phyloP scores from a whole-genome alignment of 2,797 vertebrate genomes.

The Furcifer pardalis region DNA sequence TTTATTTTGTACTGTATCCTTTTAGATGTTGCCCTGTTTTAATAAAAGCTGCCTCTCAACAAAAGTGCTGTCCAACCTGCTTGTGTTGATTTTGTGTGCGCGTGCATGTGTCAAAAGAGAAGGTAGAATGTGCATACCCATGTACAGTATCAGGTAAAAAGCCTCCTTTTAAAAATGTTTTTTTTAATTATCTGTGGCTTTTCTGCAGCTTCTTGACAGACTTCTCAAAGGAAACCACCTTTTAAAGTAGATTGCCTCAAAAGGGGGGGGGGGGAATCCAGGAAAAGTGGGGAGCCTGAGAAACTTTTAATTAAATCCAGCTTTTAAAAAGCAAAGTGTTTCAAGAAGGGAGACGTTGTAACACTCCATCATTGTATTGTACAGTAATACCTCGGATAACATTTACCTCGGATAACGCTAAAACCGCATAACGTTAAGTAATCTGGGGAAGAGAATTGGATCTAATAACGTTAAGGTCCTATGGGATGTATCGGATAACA shows the following conservation, averaged over 20 bases:
- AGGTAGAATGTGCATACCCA: not conserved
- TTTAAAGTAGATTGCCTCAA: not conserved
- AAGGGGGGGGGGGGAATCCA: not conserved
- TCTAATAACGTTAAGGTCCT: no score
- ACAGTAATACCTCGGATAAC: no score
- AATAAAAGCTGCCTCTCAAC: slow-evolving; percentile 90
- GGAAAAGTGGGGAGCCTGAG: not conserved
- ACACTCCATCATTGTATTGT: no score
- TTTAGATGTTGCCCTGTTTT: slow-evolving; percentile 90
- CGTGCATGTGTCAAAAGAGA: not conserved
- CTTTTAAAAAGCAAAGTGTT: not conserved
- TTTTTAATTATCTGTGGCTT: not conserved
- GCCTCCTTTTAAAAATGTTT: no score
- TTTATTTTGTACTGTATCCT: slow-evolving; percentile 83
- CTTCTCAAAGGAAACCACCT: not conserved
- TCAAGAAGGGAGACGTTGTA: not conserved
- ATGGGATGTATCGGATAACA: no score
- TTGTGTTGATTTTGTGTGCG: slow-evolving; percentile 4
- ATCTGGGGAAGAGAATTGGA: no score
- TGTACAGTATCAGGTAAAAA: not conserved
- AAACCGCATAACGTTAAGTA: no score
- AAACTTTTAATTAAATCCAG: no score
- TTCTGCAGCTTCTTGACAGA: not conserved
- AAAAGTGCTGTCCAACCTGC: slow-evolving; percentile 41
- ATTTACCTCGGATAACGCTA: no score